Base-by-base conservation (phyloP, 2,888 invertebrate genomes). In the Calliscelio sp. region DNA sequence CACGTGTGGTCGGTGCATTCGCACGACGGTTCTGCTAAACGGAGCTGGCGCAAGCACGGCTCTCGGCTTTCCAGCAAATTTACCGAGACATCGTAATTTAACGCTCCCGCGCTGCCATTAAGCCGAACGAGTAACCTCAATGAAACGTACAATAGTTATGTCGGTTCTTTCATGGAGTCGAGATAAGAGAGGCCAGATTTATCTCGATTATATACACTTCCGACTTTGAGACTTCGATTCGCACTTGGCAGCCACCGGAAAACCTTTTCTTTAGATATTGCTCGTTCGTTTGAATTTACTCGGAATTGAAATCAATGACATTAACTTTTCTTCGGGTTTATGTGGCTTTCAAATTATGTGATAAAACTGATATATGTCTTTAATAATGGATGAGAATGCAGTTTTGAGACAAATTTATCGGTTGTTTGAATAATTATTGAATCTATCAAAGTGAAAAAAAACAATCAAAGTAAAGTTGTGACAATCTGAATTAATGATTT, bases 11-110 rank as follows among this genome's bases (percentile, higher is more conserved):
- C 68, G 24, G 49, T 61, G 55, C 32, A 75, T 74, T 61, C 51
- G 75, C 70, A 46, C 57, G 80, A 77, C 70, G 53, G 49, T 70
- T 70, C 71, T 55, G 77, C 81, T 88, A 86, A 87, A 85, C 51
- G 59, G 20, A 86, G 86, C 88, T 85, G 85, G 75, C 81, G 86
- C 81, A 75, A 85, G 73, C 70, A 44, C 51, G 55, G 61, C 65
- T 84, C 84, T 79, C 63, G 61, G 74, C 83, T 82, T 63, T 75
- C 63, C 57, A 57, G 88, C 49, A 88, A 90, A 88, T 89, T 86
- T 65, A 66, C 68, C 44, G 81, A 85, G 88, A 86, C 85, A 85
- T 53, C 66, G 85, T 81, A 87, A 89, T 89, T 86, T 86, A 85
- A 79, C 63, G 63, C 57, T 82, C 63, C 55, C 35, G 63, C 65